Evolutionary conservation across 2,888 invertebrate genomes (phyloP), one percentile per base, ranked within the genome.

Genomic region (Tortricodes alternella): DNA sequence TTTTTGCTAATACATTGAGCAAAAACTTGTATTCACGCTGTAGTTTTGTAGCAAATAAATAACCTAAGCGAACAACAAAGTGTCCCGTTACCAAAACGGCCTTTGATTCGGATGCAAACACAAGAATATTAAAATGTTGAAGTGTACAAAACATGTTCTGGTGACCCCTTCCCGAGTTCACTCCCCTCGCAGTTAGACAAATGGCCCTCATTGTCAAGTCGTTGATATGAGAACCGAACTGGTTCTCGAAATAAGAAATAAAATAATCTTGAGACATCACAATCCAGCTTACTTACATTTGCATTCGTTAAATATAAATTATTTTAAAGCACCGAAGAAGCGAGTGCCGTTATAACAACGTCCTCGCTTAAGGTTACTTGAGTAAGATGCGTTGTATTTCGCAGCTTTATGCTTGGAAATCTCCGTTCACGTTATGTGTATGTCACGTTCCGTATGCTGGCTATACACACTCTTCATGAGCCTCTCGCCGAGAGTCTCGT

Each of bases 11-110:
- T n/a, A 29, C 2, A 29, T 29, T 29, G 4, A 29, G 29, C 29
- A 48, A 35, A 37, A 46, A 23, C 18, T 11, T 39, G 13, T 5
- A 41, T 59, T 38, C 55, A 61, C n/a, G n/a, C n/a, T n/a, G n/a
- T 63, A 64, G 75, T 83, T 79, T 80, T 77, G 81, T 84, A 64
- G 80, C 75, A 66, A 79, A 78, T 79, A 79, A 83, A 84, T 81
- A 66, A 71, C 67, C 61, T 15, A 13, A 7, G 13, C 11, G 35
- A 58, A 66, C 72, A 73, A 65, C 63, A 66, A 64, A 68, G 67
- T 76, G 72, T 80, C 71, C 59, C 52, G 71, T 81, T 77, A 69
- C 79, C 24, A 19, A 15, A 37, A 19, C 43, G 16, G 18, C 27
- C 24, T 41, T 39, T 48, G 34, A 39, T 38, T 29, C 23, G 16